Percentiles rank a stretch among this genome's conserved stretches.
These are phyloP conservation scores for Bombus turneri DNA, from an alignment of 1,140 invertebrate genomes.

Conservation along the genomic window DNA sequence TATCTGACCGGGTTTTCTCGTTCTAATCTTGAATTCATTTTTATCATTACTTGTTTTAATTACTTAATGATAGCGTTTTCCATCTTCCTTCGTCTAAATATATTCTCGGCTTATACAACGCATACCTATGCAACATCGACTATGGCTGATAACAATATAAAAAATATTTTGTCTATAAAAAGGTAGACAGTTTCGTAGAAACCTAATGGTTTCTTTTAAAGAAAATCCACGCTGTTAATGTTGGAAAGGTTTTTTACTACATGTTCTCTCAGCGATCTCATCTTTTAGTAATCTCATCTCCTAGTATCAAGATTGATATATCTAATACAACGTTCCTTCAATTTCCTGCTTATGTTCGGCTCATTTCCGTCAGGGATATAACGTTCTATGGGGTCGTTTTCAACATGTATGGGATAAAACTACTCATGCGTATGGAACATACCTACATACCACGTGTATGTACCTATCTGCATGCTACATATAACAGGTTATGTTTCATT, in stretches of 20 bases:
- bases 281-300: too few species aligned
- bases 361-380: neutral
- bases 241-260: neutral
- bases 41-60: conserved; percentile 22
- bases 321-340: neutral
- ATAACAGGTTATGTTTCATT: too few species aligned
- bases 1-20: conserved; percentile 15
- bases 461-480: neutral
- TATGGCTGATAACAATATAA: neutral
- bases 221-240: neutral
- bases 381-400: neutral
- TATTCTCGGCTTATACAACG: neutral
- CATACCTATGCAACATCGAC: neutral
- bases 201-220: neutral
- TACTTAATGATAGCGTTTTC: neutral
- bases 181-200: neutral
- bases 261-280: too few species aligned
- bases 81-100: too few species aligned
- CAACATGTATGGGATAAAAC: neutral
- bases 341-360: neutral
- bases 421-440: too few species aligned
- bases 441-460: neutral
- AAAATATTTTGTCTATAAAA: neutral
- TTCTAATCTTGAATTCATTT: conserved; percentile 20
- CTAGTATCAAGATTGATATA: too few species aligned